Percentiles rank a stretch among this genome's conserved stretches.
Conservation (phyloP, 2,888 invertebrate species). For the Tupiocoris notatus region DNA sequence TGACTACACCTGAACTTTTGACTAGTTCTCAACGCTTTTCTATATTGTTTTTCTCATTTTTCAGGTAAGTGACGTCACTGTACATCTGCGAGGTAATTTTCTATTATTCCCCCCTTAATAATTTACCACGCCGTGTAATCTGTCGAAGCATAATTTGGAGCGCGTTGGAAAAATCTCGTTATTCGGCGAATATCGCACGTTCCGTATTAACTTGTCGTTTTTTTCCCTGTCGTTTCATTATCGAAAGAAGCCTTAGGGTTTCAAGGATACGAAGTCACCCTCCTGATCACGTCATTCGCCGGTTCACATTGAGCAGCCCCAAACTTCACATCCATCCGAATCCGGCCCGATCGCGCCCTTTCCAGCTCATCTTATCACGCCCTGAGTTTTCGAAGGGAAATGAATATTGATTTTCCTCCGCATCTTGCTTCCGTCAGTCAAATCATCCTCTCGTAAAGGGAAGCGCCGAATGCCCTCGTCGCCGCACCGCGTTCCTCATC, state of each 20-base stretch:
- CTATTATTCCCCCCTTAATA: too few species aligned
- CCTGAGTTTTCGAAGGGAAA: not conserved
- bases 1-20: too few species aligned
- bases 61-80: too few species aligned
- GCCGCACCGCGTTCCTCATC: not conserved
- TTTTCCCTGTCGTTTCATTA: not conserved
- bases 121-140: too few species aligned
- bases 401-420: constrained; percentile 25
- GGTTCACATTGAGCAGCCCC: not conserved
- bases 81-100: too few species aligned
- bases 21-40: too few species aligned
- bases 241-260: not conserved
- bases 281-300: not conserved
- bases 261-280: not conserved
- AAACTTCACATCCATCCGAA: not conserved
- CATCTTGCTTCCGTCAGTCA: constrained; percentile 31
- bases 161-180: too few species aligned
- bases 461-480: not conserved
- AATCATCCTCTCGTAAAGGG: constrained; percentile 10
- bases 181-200: too few species aligned
- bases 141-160: too few species aligned
- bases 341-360: not conserved
- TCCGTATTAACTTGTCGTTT: too few species aligned
- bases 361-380: not conserved
- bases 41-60: too few species aligned